Percentiles rank a stretch among this genome's conserved stretches.
These are phyloP conservation scores for Chromobotia macracanthus DNA, from an alignment of 2,797 vertebrate species.

Conservation along the genomic window DNA sequence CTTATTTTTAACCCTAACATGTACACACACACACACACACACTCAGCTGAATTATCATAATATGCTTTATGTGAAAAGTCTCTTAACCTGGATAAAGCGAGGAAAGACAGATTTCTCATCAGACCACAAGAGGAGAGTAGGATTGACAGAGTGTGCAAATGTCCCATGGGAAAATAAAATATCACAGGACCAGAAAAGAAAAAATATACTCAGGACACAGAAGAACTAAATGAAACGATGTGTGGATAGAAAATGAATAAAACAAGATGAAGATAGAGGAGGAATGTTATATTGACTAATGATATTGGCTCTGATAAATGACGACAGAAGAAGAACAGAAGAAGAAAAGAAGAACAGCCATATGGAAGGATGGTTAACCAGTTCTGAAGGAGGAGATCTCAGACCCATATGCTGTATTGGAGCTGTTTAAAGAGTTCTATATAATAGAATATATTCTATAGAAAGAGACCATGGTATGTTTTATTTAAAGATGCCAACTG, in stretches of 20 bases:
- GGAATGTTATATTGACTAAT: neutral
- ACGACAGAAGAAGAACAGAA: neutral
- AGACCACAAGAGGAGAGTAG: constrained; percentile 52
- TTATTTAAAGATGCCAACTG: neutral
- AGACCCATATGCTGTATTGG: neutral
- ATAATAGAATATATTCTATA: constrained; percentile 6
- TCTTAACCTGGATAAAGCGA: constrained; percentile 61
- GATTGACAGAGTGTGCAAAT: constrained; percentile 1
- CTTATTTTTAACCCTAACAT: constrained; percentile 32
- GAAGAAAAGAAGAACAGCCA: neutral
- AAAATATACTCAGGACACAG: neutral
- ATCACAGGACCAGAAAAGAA: neutral
- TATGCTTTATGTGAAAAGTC: constrained; percentile 63
- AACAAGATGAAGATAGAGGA: neutral
- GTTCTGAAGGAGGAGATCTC: neutral
- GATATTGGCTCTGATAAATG: neutral
- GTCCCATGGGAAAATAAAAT: neutral
- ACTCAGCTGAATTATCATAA: constrained; percentile 64
- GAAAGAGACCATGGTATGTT: neutral
- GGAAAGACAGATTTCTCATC: constrained; percentile 50
- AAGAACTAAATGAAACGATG: neutral
- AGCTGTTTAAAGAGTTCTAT: neutral
- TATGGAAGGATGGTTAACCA: neutral
- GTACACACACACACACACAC: constrained; percentile 52
- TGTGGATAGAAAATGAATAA: neutral